phyloP scores from a whole-genome alignment of 2,888 invertebrate species.

The Nemoura dubitans region DNA sequence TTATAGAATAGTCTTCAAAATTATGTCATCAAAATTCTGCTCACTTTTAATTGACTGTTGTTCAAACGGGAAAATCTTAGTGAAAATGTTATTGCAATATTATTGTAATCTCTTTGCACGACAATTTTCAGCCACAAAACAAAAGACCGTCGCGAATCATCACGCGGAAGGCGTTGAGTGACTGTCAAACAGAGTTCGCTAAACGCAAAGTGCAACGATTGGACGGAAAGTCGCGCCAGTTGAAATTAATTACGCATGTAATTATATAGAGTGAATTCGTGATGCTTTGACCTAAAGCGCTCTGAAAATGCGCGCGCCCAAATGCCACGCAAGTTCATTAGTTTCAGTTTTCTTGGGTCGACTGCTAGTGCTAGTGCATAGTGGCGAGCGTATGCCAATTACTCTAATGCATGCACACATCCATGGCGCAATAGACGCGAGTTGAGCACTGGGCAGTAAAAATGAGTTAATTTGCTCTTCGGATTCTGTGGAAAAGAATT shows the following conservation, averaged over 20 bases:
- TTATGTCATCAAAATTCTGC: too few relatives aligned
- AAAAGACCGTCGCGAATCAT: too few relatives aligned
- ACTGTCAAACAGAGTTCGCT: too few relatives aligned
- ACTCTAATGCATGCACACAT: not conserved
- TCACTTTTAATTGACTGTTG: too few relatives aligned
- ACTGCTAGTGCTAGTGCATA: not conserved
- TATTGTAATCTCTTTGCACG: too few relatives aligned
- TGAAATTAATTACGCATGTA: not conserved
- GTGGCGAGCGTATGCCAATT: not conserved
- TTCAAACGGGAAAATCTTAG: too few relatives aligned
- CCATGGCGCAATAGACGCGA: not conserved
- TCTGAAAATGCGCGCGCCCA: not conserved
- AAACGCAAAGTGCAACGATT: not conserved
- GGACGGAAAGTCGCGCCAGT: not conserved
- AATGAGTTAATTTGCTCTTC: not conserved
- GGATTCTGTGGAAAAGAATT: not conserved
- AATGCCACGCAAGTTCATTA: not conserved
- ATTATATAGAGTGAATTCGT: not conserved
- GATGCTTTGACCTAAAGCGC: not conserved
- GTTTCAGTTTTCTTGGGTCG: not conserved
- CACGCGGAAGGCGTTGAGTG: too few relatives aligned
- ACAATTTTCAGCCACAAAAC: too few relatives aligned
- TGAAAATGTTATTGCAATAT: too few relatives aligned
- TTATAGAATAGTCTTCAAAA: too few relatives aligned
- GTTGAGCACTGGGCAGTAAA: not conserved